Conservation (phyloP, 1,140 invertebrate genomes). For the Geopemphigus sp. region DNA sequence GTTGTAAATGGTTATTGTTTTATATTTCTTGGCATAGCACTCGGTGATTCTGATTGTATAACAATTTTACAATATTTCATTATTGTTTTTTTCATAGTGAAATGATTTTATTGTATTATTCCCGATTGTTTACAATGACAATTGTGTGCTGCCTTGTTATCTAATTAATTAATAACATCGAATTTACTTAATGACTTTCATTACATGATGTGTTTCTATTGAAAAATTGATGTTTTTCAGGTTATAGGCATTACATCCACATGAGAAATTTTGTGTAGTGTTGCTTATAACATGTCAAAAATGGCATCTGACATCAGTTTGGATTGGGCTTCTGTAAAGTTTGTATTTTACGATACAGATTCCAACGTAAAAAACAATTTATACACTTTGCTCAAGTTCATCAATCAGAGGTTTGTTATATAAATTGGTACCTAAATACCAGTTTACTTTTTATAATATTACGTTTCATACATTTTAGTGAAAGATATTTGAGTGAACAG, state of each 20-base stretch:
- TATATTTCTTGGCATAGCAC: neutral
- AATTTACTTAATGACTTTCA: no score
- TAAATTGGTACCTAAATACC: neutral
- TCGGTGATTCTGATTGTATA: neutral
- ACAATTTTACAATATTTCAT: neutral
- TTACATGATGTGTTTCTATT: no score
- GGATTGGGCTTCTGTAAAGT: conserved; percentile 40
- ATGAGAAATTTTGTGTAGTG: neutral
- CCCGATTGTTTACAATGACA: neutral
- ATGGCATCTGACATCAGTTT: neutral
- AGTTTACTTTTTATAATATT: neutral
- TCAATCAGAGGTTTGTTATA: conserved; percentile 22
- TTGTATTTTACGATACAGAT: conserved; percentile 32
- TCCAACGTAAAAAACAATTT: conserved; percentile 27
- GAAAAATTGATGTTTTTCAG: neutral
- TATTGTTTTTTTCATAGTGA: neutral
- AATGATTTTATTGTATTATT: neutral
- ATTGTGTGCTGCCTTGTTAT: neutral
- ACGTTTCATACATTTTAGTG: neutral
- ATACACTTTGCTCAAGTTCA: conserved; percentile 25
- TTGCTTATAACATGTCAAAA: neutral
- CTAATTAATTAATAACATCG: neutral
- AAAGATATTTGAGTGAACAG: conserved; percentile 28
- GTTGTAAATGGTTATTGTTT: neutral
- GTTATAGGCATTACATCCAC: neutral